Conservation (phyloP, 2,113 vertebrate species). For the Nesogale talazaci region DNA sequence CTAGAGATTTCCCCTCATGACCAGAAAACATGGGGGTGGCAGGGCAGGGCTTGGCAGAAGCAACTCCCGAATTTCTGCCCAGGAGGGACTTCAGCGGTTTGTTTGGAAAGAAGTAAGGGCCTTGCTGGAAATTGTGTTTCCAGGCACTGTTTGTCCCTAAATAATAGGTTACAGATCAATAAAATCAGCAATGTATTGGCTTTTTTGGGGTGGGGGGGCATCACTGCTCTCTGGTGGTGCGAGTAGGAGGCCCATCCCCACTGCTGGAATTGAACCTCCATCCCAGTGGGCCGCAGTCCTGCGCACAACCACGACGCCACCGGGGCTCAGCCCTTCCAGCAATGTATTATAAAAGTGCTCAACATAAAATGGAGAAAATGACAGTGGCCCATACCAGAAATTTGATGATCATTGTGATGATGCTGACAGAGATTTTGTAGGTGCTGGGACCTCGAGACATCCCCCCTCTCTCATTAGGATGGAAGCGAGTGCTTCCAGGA, state of each 20-base stretch:
- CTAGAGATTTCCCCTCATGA: neutral
- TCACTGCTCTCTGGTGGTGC: no score
- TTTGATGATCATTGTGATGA: neutral
- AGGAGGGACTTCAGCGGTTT: neutral
- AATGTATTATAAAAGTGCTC: neutral
- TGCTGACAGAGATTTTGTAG: neutral
- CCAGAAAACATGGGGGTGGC: neutral
- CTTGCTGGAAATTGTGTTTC: neutral
- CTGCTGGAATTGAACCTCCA: no score
- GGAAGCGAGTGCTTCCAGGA: neutral
- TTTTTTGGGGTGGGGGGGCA: no score
- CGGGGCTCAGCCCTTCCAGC: no score
- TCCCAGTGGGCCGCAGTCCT: no score
- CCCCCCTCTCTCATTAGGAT: neutral
- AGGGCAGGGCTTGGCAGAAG: neutral
- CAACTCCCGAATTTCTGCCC: neutral
- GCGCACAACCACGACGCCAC: no score
- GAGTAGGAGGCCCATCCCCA: no score
- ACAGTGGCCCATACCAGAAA: slow-evolving; percentile 13
- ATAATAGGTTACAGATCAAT: slow-evolving; percentile 10
- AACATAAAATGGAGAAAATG: slow-evolving; percentile 48
- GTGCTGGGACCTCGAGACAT: no score
- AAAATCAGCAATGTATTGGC: slow-evolving; percentile 31
- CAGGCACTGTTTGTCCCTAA: neutral
- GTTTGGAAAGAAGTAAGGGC: neutral